Evolutionary conservation across 2,113 vertebrate genomes (phyloP).

Genomic region (Cariama cristata): DNA sequence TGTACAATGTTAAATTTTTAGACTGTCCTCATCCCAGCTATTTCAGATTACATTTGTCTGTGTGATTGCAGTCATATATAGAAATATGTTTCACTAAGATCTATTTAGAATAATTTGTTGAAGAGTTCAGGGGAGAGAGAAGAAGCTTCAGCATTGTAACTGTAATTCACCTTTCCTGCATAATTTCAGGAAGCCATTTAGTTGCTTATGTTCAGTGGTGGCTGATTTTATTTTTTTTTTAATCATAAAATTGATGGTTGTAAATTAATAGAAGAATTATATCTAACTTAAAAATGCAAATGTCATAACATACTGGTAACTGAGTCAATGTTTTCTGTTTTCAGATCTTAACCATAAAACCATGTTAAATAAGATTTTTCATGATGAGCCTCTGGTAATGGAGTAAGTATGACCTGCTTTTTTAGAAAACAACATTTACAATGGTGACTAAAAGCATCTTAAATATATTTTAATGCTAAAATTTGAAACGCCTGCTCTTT

Average conservation of each 20-base stretch:
- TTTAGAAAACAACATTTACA: not conserved
- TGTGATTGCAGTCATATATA: not conserved
- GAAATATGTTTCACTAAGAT: not conserved
- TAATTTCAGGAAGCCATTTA: not conserved
- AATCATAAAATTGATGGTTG: not conserved
- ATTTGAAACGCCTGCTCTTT: not conserved
- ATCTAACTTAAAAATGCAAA: not conserved
- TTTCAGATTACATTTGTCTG: not conserved
- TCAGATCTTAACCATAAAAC: conserved; percentile 81
- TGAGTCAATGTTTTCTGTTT: conserved; percentile 10
- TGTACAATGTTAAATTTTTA: not conserved
- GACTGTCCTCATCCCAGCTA: not conserved
- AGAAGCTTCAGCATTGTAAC: not conserved
- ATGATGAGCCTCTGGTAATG: conserved; percentile 95
- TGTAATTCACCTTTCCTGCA: not conserved
- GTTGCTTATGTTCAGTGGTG: not conserved
- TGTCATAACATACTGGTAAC: not conserved
- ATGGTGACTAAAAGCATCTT: not conserved
- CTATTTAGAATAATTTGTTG: not conserved
- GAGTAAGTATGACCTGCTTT: conserved; percentile 86
- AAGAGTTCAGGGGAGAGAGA: not conserved
- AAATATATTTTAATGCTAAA: not conserved
- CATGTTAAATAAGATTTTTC: conserved; percentile 85
- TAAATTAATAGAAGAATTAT: not conserved
- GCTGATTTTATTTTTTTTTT: not conserved